Base-by-base conservation (phyloP, 1,140 invertebrate genomes). In the Drosophila tropicalis region DNA sequence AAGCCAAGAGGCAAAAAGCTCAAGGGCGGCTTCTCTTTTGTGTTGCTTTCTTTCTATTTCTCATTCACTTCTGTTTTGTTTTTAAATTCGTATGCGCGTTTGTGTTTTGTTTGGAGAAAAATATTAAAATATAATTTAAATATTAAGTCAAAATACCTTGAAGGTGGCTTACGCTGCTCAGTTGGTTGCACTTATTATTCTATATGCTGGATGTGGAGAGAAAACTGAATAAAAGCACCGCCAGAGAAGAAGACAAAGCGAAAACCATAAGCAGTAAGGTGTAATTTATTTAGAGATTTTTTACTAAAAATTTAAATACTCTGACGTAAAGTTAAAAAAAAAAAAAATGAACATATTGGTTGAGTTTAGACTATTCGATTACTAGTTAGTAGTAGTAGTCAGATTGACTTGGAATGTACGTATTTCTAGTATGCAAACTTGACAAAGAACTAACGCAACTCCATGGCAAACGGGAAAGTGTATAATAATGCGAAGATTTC, bases 61-160 rank as follows among this genome's bases (percentile, higher is more conserved):
- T 36, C 34, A n/a, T 39, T 34, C 13, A 29, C 15, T 19, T 51
- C 1, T 51, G 17, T 22, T 51, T 12, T 51, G 17, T 51, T 51
- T n/a, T 36, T 36, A 36, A 36, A 36, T 36, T 51, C 13, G 44
- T 51, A 51, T 51, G 17, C 19, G 29, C 36, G 62, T 65, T 55
- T 65, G 61, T 62, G 40, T 62, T 65, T 29, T 70, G 55, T 47
- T 65, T 60, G 60, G 17, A 6, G 47, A 63, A 55, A 58, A 72
- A 62, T 63, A 63, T 69, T 36, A 67, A 72, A 69, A 72, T 72
- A 69, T 63, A 58, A 72, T 69, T 69, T 72, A 51, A 72, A 69
- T 68, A 61, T 71, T 71, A 67, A 67, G 56, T 47, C 57, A 67
- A 66, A 71, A 57, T 57, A 64, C 62, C 61, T 62, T 55, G 65